phyloP scores from a whole-genome alignment of 2,888 invertebrate species.

The Myopa tessellatipennis region DNA sequence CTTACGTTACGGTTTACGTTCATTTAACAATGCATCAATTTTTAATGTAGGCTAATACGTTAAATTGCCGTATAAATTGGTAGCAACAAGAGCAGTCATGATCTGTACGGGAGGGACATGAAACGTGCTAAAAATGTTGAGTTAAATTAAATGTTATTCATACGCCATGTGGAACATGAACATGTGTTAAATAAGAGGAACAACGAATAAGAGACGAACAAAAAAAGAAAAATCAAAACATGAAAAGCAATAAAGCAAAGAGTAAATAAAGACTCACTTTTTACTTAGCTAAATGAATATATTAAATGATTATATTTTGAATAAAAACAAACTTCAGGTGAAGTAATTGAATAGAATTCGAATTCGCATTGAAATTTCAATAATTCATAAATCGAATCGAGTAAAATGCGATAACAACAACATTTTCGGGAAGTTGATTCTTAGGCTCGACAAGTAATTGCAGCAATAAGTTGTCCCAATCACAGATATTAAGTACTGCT shows the following conservation, averaged over 20 bases:
- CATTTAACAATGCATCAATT: conserved; percentile 29
- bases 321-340: too few relatives aligned
- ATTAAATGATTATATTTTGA: too few relatives aligned
- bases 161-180: conserved; percentile 1
- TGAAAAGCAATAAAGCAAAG: too few relatives aligned
- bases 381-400: too few relatives aligned
- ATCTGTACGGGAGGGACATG: neutral
- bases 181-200: neutral
- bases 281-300: too few relatives aligned
- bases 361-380: too few relatives aligned
- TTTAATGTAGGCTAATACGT: conserved; percentile 32
- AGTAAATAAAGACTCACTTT: too few relatives aligned
- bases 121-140: conserved; percentile 18
- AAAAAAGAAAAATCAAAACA: neutral
- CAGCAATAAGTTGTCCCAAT: neutral
- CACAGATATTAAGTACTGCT: neutral
- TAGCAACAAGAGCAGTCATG: neutral
- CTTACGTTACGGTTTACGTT: conserved; percentile 25
- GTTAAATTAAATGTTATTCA: conserved; percentile 22
- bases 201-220: neutral
- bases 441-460: neutral
- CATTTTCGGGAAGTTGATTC: neutral
- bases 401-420: too few relatives aligned
- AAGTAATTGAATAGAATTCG: too few relatives aligned
- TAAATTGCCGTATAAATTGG: conserved; percentile 29